Conservation (phyloP, 1,140 invertebrate species). For the Dendroctonus ponderosae region DNA sequence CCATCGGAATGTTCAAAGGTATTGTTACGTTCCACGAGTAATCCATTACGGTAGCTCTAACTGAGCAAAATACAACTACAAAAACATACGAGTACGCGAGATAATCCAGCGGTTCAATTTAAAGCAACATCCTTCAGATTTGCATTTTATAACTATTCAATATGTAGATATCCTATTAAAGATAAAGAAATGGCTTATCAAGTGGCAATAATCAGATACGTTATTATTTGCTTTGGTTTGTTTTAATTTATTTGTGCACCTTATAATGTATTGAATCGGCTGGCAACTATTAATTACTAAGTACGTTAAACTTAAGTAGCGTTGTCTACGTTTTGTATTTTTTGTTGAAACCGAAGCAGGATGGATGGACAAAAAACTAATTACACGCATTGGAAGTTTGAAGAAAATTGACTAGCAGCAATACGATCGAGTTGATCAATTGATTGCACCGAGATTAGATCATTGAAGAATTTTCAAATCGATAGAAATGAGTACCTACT, state of each 20-base stretch:
- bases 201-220: slow-evolving; percentile 5
- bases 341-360: slow-evolving; percentile 3
- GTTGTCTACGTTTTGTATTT: not conserved
- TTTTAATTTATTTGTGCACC: not conserved
- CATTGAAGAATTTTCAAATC: not conserved
- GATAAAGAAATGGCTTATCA: slow-evolving; percentile 9
- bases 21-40: too few species aligned
- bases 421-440: slow-evolving; percentile 5
- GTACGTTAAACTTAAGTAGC: slow-evolving; percentile 14
- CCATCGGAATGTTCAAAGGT: too few species aligned
- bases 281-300: slow-evolving; percentile 9
- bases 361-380: slow-evolving; percentile 14
- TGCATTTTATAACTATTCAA: slow-evolving; percentile 8
- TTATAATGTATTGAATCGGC: slow-evolving; percentile 1
- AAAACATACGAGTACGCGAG: too few species aligned
- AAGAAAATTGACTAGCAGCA: slow-evolving; percentile 9
- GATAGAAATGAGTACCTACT: not conserved
- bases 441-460: not conserved
- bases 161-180: slow-evolving; percentile 9
- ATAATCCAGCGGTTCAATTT: not conserved
- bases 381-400: slow-evolving; percentile 4
- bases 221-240: slow-evolving; percentile 13
- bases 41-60: too few species aligned
- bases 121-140: slow-evolving; percentile 8
- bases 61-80: too few species aligned